Base-by-base conservation (phyloP, 2,888 invertebrate species). In the Microctonus brassicae region DNA sequence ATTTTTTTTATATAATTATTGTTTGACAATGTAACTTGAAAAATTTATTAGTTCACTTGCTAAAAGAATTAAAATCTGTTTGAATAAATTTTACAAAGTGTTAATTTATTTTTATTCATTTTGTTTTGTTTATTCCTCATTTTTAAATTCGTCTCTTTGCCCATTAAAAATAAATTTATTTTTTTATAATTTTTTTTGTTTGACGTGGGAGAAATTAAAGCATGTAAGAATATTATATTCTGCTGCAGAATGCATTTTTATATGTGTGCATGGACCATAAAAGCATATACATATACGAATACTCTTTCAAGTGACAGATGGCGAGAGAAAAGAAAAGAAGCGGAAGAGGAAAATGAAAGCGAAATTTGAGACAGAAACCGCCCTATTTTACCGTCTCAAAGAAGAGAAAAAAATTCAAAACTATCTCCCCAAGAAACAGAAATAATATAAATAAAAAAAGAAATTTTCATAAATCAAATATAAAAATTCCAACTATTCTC, bases 271-370 rank as follows among this genome's bases (percentile, higher is more conserved):
- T 47, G 17, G 17, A 17, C 7, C 10, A 52, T 52, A n/a, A 33
- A 29, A 34, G 13, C 22, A 53, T 33, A 13, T 33, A 13, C 11
- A 11, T 58, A 57, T 4, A 47, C 4, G n/a, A 13, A 57, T 39
- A 29, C 24, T 63, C 34, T 57, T 63, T 26, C 42, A 63, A 72
- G 64, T 69, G 75, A 77, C 77, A 75, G 75, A 77, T 75, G 75
- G 74, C 61, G 36, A 70, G 64, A 67, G 47, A n/a, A 42, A 34
- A 62, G 22, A 55, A 26, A 61, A 47, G 47, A 53, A 64, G 29
- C 52, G 39, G 39, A 39, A 69, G 61, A 66, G 61, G 36, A 62
- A 57, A 67, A 69, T 60, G 29, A 65, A 29, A 65, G n/a, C 22
- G 29, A 11, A 62, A 55, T 17, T 7, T n/a, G 17, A 55, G 33